Conservation (phyloP, 2,888 invertebrate genomes). For the Morpho deidamia region DNA sequence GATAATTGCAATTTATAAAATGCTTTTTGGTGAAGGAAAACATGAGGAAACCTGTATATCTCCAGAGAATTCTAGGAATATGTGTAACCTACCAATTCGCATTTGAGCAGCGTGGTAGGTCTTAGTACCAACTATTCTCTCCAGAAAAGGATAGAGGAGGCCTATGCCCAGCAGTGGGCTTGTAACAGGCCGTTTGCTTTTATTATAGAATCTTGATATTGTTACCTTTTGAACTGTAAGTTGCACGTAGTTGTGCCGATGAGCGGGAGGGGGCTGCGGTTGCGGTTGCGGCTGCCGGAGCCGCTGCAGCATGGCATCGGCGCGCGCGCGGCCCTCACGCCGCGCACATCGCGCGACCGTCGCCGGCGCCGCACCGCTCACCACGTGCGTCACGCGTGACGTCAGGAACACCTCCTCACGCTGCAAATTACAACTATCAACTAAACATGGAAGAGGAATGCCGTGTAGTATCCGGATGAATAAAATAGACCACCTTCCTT, state of each 20-base stretch:
- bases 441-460: too few species aligned
- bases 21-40: too few species aligned
- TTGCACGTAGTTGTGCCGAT: conserved; percentile 43
- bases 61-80: too few species aligned
- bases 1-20: too few species aligned
- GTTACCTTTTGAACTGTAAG: conserved; percentile 66
- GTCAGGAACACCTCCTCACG: conserved; percentile 80
- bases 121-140: too few species aligned
- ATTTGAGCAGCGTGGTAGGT: too few species aligned
- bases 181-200: too few species aligned
- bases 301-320: conserved; percentile 90
- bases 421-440: conserved; percentile 45
- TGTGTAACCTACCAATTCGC: too few species aligned
- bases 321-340: conserved; percentile 74
- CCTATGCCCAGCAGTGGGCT: too few species aligned
- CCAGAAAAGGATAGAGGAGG: too few species aligned
- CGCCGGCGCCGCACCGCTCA: conserved; percentile 26
- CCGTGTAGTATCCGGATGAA: too few species aligned
- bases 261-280: conserved; percentile 30
- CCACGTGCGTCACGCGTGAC: conserved; percentile 77
- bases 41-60: conserved; percentile 12
- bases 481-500: too few species aligned
- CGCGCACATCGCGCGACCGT: conserved; percentile 71
- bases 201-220: background rate
- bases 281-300: conserved; percentile 71